phyloP scores from a whole-genome alignment of 1,140 invertebrate species.

The Drosophila miranda region DNA sequence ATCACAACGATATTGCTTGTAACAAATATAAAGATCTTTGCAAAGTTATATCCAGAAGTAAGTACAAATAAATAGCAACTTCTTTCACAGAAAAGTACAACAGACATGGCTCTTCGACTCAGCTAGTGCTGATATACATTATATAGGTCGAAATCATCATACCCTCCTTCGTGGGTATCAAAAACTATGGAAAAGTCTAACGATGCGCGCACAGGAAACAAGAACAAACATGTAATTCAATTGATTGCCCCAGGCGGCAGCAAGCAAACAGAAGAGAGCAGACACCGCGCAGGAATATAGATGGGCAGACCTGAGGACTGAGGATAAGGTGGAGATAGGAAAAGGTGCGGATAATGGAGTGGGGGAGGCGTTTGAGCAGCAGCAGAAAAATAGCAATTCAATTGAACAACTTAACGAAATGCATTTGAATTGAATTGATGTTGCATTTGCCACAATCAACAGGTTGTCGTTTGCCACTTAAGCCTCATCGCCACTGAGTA shows the following conservation, averaged over 20 bases:
- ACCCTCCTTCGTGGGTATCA: background rate
- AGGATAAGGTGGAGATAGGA: background rate
- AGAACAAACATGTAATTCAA: constrained; percentile 72
- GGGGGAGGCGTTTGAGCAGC: no score
- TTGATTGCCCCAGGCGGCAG: constrained; percentile 62
- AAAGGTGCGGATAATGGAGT: constrained; percentile 1
- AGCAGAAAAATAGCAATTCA: constrained; percentile 49
- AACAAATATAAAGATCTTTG: no score
- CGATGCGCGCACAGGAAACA: constrained; percentile 71
- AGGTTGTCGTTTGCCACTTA: constrained; percentile 49
- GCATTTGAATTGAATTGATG: constrained; percentile 70
- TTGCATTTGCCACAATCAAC: constrained; percentile 62
- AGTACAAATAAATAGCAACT: no score
- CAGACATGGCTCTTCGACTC: no score
- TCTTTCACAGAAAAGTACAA: no score
- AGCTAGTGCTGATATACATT: no score
- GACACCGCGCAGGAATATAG: constrained; percentile 3
- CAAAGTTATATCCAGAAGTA: no score
- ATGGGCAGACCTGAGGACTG: background rate
- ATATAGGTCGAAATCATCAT: no score
- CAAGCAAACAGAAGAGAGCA: constrained; percentile 40
- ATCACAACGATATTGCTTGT: no score
- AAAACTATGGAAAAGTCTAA: constrained; percentile 46
- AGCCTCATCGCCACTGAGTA: constrained; percentile 4
- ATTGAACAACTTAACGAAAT: constrained; percentile 61